phyloP scores from a whole-genome alignment of 2,888 invertebrate genomes.

The Campopleginae sp. region DNA sequence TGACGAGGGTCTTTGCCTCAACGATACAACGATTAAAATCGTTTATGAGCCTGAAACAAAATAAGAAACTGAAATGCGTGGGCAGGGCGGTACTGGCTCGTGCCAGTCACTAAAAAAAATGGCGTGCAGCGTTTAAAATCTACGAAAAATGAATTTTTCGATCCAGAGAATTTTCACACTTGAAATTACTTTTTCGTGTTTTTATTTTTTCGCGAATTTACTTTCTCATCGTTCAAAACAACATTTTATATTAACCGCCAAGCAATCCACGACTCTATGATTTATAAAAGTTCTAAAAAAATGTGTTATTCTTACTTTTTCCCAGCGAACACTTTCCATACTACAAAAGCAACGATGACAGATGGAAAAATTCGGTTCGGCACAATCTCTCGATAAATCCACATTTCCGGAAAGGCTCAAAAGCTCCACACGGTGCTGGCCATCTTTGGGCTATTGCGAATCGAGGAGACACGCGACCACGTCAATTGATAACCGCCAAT shows the following conservation, averaged over 20 bases:
- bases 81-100: slow-evolving; percentile 70
- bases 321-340: slow-evolving; percentile 93
- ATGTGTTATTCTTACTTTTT: slow-evolving; percentile 36
- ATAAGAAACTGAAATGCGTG: slow-evolving; percentile 29
- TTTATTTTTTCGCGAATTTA: slow-evolving; percentile 49
- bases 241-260: not conserved
- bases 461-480: slow-evolving; percentile 85
- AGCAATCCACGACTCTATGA: not conserved
- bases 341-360: slow-evolving; percentile 95
- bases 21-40: slow-evolving; percentile 68
- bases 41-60: slow-evolving; percentile 51
- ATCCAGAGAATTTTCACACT: not conserved
- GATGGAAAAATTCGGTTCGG: slow-evolving; percentile 96
- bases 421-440: slow-evolving; percentile 94
- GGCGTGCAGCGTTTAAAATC: not conserved
- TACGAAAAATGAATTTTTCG: not conserved
- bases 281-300: not conserved
- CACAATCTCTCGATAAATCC: slow-evolving; percentile 97
- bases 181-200: not conserved
- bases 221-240: not conserved
- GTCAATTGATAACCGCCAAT: slow-evolving; percentile 69
- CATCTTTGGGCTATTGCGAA: slow-evolving; percentile 95
- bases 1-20: slow-evolving; percentile 59
- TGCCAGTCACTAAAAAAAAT: slow-evolving; percentile 72
- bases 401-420: slow-evolving; percentile 94